Evolutionary conservation across 2,797 vertebrate genomes (phyloP), one percentile per base, ranked within the genome.

Genomic region (Syngnathus acus): DNA sequence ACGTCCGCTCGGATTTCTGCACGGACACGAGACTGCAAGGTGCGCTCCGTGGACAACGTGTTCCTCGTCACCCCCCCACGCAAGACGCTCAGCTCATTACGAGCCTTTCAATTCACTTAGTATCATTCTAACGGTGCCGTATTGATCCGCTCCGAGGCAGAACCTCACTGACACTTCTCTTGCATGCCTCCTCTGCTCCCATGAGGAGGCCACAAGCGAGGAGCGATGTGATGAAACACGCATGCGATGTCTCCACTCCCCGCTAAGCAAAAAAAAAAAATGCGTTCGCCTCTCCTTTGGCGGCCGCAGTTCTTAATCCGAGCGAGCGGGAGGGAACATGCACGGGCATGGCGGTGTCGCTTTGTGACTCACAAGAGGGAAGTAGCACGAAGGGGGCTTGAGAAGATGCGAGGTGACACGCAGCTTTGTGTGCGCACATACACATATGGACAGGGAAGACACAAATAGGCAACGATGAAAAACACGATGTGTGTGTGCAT

Each of bases 41-140:
- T 70, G 79, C 77, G 69, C 77, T 75, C 80, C 80, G 86, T 87
- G 87, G 88, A 86, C 82, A 82, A 89, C 87, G 84, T 62, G 78
- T 88, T 88, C 62, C 80, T 48, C 74, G 11, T 13, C 43, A 2
- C 13, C 43, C 43, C 13, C 43, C 43, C 43, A 84, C 76, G 80
- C 79, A 75, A 78, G 73, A 74, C 58, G 2, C 72, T 55, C 62
- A 77, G 76, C 83, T 87, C 83, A 87, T 87, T 87, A 87, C 80
- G 75, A 74, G 79, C 78, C 73, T 80, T 83, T 85, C 73, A 74
- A 85, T 86, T 88, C 80, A 76, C 80, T 82, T 78, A 60, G 70
- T 32, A 51, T 74, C 60, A 78, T 78, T 84, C 74, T 75, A 74
- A 76, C 69, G 78, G 76, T 69, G 72, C 75, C 75, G 71, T 84